Evolutionary conservation across 2,113 vertebrate genomes (phyloP), one percentile per base, ranked within the genome.

Genomic region (Lophotis ruficrista): DNA sequence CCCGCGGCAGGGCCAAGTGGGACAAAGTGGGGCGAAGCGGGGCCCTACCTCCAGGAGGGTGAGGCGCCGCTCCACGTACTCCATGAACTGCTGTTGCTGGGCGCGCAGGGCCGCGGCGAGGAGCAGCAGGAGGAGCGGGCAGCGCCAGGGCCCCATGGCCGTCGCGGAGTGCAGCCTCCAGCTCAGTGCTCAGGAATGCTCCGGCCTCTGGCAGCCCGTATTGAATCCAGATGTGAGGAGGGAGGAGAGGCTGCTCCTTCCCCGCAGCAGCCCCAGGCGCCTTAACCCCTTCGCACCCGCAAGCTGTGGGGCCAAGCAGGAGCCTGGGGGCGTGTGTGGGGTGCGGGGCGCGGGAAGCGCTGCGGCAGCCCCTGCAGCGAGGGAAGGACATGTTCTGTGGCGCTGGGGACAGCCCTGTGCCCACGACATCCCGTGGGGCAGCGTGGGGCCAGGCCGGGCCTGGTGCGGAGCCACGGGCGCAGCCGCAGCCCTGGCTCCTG

Each of bases 131-230:
- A 98, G 96, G 77, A 98, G 71, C 90, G 98, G 62, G 93, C 97
- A 97, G 96, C 94, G 85, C 96, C 96, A 56, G 83, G 85, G 87
- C 94, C 94, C 96, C 48, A 89, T 76, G 93, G 93, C 93, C 27
- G 77, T 15, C 58, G 7, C 47, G 38, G 48, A 47, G 70, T 6
- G 71, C 91, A 43, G 93, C 93, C 87, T 97, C 96, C 97, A 97
- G 80, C 98, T 98, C 98, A 98, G 97, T 70, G 94, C 97, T 98
- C 96, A 97, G 98, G 98, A 98, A 98, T 98, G 98, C 96, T 95
- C 97, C 68, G 80, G 96, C 91, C 97, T 93, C 89, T 60, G 68
- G 90, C 8, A 50, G 94, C 91, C 31, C 54, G 97, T 92, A 98
- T 98, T 94, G 97, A 97, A 97, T 96, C 97, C 98, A 98, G 98